Percentiles rank a stretch among this genome's conserved stretches.
phyloP scores from a whole-genome alignment of 2,797 vertebrate genomes.

The Helarctos malayanus region DNA sequence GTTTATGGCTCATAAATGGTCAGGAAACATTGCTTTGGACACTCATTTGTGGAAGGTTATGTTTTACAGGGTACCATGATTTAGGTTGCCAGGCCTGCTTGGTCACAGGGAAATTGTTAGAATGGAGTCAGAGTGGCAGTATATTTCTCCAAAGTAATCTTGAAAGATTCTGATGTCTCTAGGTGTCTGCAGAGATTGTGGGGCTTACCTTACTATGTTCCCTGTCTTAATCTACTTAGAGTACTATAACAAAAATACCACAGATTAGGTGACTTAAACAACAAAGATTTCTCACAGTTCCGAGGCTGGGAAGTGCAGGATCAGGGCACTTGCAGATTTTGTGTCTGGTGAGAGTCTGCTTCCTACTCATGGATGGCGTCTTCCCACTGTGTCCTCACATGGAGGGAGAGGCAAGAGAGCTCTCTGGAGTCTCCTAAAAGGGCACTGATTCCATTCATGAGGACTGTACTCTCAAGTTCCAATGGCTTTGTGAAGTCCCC shows the following conservation, averaged over 20 bases:
- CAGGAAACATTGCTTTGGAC: background rate
- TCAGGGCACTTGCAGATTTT: background rate
- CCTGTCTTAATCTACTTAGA: background rate
- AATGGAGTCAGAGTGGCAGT: background rate
- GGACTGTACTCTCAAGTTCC: background rate
- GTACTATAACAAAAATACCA: background rate
- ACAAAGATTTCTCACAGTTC: background rate
- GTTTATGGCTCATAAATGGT: background rate
- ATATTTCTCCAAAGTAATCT: constrained; percentile 7
- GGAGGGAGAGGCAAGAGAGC: background rate
- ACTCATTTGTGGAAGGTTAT: background rate
- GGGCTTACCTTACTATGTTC: background rate
- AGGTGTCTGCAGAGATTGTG: background rate
- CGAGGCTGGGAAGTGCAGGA: background rate
- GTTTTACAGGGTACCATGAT: background rate
- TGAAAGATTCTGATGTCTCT: constrained; percentile 33
- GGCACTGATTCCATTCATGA: background rate
- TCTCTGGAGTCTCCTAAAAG: background rate
- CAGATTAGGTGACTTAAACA: background rate
- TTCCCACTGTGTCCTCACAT: background rate
- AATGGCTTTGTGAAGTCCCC: background rate
- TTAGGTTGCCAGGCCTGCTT: background rate
- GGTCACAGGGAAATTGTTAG: background rate
- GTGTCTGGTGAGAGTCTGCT: background rate
- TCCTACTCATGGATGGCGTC: background rate